Evolutionary conservation across 2,113 vertebrate genomes (phyloP), one percentile per base, ranked within the genome.

Genomic region (Pterophyllum scalare): DNA sequence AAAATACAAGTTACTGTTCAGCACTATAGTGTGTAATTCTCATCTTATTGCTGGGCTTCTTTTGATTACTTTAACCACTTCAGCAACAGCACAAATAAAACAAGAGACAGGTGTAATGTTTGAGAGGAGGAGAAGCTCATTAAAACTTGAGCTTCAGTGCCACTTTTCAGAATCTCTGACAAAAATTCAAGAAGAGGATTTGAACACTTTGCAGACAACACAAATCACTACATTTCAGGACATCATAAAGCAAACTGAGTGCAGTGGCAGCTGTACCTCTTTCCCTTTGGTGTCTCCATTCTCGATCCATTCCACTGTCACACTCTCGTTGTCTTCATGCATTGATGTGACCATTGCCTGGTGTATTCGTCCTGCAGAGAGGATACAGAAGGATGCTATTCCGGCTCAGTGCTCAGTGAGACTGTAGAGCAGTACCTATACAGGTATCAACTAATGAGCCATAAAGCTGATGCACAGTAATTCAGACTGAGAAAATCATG

Each of bases 231-330:
- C 56, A 59, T 58, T 58, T 56, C 35, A 59, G 15, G 33, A 43
- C n/a, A 75, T 49, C 49, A 49, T 49, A n/a, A 70, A 70, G 26
- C 40, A 70, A 49, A 35, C 28, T 2, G 20, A 75, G 70, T 57
- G 3, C 35, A n/a, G 12, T 7, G 9, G 64, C 49, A 38, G 62
- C 8, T 57, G 24, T 93, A 98, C 98, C 96, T 99, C 98, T 96
- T 99, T 99, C 79, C 98, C 98, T 96, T 99, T 99, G 84, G 97
- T 98, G 93, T 99, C 97, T 56, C 98, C 97, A 91, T 98, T 99
- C 96, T 99, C 98, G 90, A 99, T 98, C 98, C 98, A 98, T 87
- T 99, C 98, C 89, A 99, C 98, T 5, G 97, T 99, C 89, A 98
- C 97, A 3, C 98, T 98, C 85, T 98, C 98, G 35, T 97, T 98